phyloP scores from a whole-genome alignment of 2,888 invertebrate genomes.

The Lagria hirta region DNA sequence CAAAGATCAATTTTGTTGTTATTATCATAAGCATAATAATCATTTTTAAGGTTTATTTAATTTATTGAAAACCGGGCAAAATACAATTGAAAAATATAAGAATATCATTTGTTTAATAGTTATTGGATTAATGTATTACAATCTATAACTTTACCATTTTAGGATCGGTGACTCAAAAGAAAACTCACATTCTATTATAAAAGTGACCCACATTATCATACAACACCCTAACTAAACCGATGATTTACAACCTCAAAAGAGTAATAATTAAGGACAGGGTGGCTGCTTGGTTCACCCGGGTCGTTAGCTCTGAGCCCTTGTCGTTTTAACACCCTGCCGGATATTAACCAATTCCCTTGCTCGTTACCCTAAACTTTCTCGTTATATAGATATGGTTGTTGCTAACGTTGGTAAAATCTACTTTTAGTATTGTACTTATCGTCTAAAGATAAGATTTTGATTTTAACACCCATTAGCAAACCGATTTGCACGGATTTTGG shows the following conservation, averaged over 20 bases:
- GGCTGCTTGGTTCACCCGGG: slow-evolving; percentile 32
- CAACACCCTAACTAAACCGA: slow-evolving; percentile 38
- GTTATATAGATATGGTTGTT: slow-evolving; percentile 33
- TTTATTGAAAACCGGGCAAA: too few relatives aligned
- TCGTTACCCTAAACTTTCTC: slow-evolving; percentile 31
- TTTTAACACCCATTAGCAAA: slow-evolving; percentile 29
- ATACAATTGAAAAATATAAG: too few relatives aligned
- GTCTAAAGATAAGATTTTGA: slow-evolving; percentile 31
- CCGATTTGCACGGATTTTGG: slow-evolving; percentile 10
- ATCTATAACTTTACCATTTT: too few relatives aligned
- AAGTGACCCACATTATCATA: slow-evolving; percentile 41
- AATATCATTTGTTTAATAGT: too few relatives aligned
- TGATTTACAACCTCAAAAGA: slow-evolving; percentile 45
- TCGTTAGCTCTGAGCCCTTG: slow-evolving; percentile 43
- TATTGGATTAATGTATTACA: too few relatives aligned
- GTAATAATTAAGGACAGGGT: slow-evolving; percentile 43
- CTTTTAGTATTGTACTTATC: slow-evolving; percentile 27
- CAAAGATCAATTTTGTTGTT: too few relatives aligned
- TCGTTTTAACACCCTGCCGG: slow-evolving; percentile 44
- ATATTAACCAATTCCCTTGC: slow-evolving; percentile 47
- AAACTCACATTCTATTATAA: slow-evolving; percentile 1
- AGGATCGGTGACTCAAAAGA: neutral
- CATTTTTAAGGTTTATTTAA: too few relatives aligned
- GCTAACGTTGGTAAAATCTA: slow-evolving; percentile 27
- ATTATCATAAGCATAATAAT: too few relatives aligned